Conservation (phyloP, 2,113 vertebrate genomes). For the Cryptoleucopteryx plumbea region DNA sequence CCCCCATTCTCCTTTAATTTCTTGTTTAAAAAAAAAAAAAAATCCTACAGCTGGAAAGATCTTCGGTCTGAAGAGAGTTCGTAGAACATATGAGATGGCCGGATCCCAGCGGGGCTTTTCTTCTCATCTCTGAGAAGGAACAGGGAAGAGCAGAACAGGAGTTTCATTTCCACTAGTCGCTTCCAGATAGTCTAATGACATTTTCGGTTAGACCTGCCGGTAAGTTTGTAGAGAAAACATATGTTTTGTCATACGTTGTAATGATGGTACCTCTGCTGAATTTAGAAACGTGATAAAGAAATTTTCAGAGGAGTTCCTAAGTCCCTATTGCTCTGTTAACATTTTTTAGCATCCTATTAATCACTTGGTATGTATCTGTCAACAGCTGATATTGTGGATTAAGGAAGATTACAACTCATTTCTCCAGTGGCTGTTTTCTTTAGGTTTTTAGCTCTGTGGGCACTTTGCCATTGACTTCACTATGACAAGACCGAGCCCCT, state of each 20-base stretch:
- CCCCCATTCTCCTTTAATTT: not conserved
- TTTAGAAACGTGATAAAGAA: not conserved
- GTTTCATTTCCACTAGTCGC: not conserved
- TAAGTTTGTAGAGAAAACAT: not conserved
- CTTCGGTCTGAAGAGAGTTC: not conserved
- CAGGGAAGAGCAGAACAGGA: not conserved
- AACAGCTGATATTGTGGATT: constrained; percentile 34
- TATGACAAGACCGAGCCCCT: not conserved
- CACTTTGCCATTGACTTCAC: not conserved
- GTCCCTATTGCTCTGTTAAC: constrained; percentile 4
- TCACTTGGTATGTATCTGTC: not conserved
- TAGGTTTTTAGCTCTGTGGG: not conserved
- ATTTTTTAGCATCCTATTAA: constrained; percentile 12
- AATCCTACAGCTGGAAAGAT: not conserved
- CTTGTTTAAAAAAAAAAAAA: not conserved
- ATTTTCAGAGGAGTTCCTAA: not conserved
- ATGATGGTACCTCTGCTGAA: not conserved
- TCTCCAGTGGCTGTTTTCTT: constrained; percentile 15
- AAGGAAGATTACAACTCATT: constrained; percentile 21
- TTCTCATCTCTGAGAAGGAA: not conserved
- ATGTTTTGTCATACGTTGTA: not conserved
- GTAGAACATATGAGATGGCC: not conserved
- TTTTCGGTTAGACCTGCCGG: not conserved
- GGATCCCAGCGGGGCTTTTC: not conserved
- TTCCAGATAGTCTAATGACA: not conserved